A percentile compares a stretch with the other conserved stretches of the same genome.
Evolutionary conservation across 1,140 invertebrate genomes (phyloP).

Genomic region (Penaeus vannamei): DNA sequence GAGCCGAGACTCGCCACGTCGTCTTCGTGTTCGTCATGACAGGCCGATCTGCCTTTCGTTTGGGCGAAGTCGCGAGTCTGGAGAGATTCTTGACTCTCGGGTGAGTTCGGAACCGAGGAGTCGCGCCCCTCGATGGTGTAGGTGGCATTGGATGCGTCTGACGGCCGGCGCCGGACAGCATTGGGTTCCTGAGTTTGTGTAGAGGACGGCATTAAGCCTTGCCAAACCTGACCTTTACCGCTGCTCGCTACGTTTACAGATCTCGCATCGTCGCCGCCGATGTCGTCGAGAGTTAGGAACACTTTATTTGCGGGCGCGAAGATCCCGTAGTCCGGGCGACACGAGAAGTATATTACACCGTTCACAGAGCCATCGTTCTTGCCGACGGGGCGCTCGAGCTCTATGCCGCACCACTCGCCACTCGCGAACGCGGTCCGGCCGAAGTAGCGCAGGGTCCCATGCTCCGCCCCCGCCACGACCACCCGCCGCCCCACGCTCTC

Average conservation of each 20-base stretch:
- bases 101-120: conserved; percentile 41
- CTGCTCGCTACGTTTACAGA: conserved; percentile 20
- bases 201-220: conserved; percentile 53
- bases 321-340: conserved; percentile 89
- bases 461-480: conserved; percentile 83
- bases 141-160: conserved; percentile 56
- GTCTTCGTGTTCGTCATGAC: conserved; percentile 42
- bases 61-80: conserved; percentile 19
- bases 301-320: conserved; percentile 93
- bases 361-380: conserved; percentile 96
- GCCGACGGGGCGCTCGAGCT: conserved; percentile 91
- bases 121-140: conserved; percentile 47
- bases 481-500: conserved; percentile 62
- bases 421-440: conserved; percentile 89
- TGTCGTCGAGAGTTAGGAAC: conserved; percentile 71
- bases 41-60: not conserved
- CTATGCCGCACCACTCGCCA: conserved; percentile 95
- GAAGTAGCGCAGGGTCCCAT: conserved; percentile 86
- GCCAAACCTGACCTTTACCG: conserved; percentile 49
- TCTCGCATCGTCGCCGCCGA: conserved; percentile 5
- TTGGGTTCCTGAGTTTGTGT: conserved; percentile 38
- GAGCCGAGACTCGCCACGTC: conserved; percentile 45
- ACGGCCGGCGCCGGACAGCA: conserved; percentile 40
- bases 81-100: conserved; percentile 48
- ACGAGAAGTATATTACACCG: conserved; percentile 91